A percentile compares a stretch with the other conserved stretches of the same genome.
These are phyloP conservation scores for Capreolus pygargus DNA, from an alignment of 2,113 vertebrate genomes.

Conservation along the genomic window DNA sequence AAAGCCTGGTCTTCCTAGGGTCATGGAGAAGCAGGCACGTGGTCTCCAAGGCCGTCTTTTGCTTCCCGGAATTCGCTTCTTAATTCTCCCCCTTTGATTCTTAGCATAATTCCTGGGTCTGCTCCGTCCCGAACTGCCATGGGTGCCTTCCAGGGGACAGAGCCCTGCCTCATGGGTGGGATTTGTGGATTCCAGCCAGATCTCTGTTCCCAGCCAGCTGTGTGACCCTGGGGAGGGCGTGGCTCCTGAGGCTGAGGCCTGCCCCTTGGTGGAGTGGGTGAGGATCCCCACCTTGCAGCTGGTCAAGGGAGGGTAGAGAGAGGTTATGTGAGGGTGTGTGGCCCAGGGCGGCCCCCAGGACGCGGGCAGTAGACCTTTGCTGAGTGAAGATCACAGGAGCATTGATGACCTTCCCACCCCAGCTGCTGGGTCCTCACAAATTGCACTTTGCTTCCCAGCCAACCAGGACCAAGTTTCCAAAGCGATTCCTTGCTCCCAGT, in stretches of 20 bases:
- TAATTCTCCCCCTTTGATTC: not conserved
- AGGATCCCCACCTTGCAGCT: not conserved
- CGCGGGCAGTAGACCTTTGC: not conserved
- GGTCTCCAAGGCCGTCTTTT: not conserved
- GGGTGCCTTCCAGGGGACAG: not conserved
- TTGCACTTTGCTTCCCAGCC: not conserved
- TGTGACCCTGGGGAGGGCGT: not conserved
- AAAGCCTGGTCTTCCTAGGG: not conserved
- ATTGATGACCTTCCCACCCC: not conserved
- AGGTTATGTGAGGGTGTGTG: not conserved
- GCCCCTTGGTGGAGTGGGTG: not conserved
- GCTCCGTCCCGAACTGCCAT: not conserved
- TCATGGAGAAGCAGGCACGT: not conserved
- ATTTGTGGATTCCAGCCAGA: not conserved
- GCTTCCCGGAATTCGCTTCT: not conserved
- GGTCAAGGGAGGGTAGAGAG: not conserved
- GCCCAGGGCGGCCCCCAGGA: not conserved
- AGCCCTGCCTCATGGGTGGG: not conserved
- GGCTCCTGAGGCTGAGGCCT: not conserved
- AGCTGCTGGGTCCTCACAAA: not conserved
- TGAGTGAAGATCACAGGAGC: no score
- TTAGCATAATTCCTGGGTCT: not conserved
- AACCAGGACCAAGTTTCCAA: not conserved
- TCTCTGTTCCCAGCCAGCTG: not conserved
- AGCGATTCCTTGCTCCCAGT: constrained; percentile 42